Percentiles rank a stretch among this genome's conserved stretches.
These are phyloP conservation scores for Dicyrtoma fusca DNA, from an alignment of 2,888 invertebrate species.

Conservation along the genomic window DNA sequence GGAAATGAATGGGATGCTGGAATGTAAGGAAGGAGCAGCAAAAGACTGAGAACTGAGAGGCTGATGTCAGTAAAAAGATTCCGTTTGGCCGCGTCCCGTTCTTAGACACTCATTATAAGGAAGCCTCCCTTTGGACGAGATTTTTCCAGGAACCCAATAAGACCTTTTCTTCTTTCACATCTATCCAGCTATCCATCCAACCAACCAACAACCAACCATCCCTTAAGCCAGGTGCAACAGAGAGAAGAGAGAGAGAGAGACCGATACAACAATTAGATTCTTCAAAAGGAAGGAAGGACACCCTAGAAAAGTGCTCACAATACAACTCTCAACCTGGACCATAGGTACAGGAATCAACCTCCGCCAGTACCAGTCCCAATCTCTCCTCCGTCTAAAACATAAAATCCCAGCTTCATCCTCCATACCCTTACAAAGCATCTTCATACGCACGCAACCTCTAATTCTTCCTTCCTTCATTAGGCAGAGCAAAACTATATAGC, in stretches of 20 bases:
- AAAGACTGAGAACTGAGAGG: slow-evolving; percentile 13
- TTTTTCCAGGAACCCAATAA: slow-evolving; percentile 42
- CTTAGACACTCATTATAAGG: slow-evolving; percentile 26
- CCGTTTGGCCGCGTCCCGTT: slow-evolving; percentile 30
- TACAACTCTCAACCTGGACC: slow-evolving; percentile 29
- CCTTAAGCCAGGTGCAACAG: slow-evolving; percentile 37
- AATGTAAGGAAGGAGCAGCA: slow-evolving; percentile 31
- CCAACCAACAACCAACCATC: slow-evolving; percentile 8
- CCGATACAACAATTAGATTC: slow-evolving; percentile 33
- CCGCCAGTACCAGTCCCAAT: too few species aligned
- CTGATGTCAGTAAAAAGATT: slow-evolving; percentile 40
- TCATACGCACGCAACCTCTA: slow-evolving; percentile 3
- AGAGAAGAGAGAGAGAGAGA: too few species aligned
- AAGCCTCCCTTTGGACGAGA: slow-evolving; percentile 36
- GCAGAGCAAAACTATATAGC: too few species aligned
- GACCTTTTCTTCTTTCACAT: slow-evolving; percentile 38
- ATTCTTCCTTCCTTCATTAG: too few species aligned
- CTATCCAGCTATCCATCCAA: slow-evolving; percentile 18
- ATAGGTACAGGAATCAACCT: slow-evolving; percentile 22
- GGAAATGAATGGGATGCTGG: slow-evolving; percentile 37
- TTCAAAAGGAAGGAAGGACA: slow-evolving; percentile 36
- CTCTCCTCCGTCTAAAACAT: neutral
- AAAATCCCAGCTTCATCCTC: slow-evolving; percentile 18
- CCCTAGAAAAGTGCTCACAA: slow-evolving; percentile 33
- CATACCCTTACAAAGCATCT: slow-evolving; percentile 15